Base-by-base conservation (phyloP, 2,888 invertebrate genomes). In the Diloba caeruleocephala region DNA sequence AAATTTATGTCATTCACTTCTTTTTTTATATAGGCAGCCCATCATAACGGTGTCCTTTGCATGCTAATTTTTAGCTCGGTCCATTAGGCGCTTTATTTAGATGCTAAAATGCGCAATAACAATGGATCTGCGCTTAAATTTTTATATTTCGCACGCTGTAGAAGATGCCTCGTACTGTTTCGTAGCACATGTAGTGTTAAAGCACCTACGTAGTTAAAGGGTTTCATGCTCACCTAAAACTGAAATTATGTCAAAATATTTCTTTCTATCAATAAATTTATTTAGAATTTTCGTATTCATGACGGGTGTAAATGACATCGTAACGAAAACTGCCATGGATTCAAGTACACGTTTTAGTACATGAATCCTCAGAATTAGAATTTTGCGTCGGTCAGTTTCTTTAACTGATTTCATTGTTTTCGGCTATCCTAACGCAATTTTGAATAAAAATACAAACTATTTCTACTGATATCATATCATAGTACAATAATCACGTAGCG, bases 1-100 rank as follows among this genome's bases (percentile, higher is more conserved):
- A 74, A 85, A 87, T 85, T 83, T 76, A 53, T 71, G 92, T 92
- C 92, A 92, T 93, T 93, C 92, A 93, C 92, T 93, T 93, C 92
- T 92, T 90, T 90, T 90, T 76, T 77, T 65, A 72, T 66, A 61
- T 70, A 71, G 61, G 71, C 65, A 64, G 65, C 61, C 33, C 58
- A 63, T 61, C 73, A 50, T 52, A 59, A 74, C 76, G 81, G 86
- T 88, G 88, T 89, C 89, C 79, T 87, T 88, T 91, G 92, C 92
- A 92, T 92, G 92, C 84, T 90, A 87, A 84, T 82, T 76, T 66
- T 67, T 74, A 77, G 74, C 39, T 25, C 38, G 44, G n/a, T 63
- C 38, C 38, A 48, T 41, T 55, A 64, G 50, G 51, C 62, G 63
- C 65, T 56, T 60, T 41, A 42, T 28, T 32, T 52, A 52, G 52